Percentiles rank a stretch among this genome's conserved stretches.
phyloP scores from a whole-genome alignment of 2,888 invertebrate species.

The Clepsis dumicolana region DNA sequence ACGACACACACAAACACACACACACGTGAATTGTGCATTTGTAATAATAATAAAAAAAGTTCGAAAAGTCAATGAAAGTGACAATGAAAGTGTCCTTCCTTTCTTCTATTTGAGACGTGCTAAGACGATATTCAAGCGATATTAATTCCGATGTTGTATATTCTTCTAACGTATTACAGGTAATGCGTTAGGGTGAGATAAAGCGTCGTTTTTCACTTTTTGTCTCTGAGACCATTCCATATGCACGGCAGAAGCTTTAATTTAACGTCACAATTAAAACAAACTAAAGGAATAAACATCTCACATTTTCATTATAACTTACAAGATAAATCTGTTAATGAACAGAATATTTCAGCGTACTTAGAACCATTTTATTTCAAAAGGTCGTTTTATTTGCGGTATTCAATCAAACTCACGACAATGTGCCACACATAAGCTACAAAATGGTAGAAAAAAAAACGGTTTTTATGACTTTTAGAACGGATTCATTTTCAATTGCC shows the following conservation, averaged over 20 bases:
- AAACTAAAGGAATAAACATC: conserved; percentile 7
- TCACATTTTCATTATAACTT: conserved; percentile 5
- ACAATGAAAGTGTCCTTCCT: not conserved
- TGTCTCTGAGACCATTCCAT: too few relatives aligned
- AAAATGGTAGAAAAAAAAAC: not conserved
- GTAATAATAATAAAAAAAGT: conserved; percentile 11
- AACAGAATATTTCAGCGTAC: too few relatives aligned
- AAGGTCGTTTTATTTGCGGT: conserved; percentile 3
- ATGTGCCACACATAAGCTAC: not conserved
- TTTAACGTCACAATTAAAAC: too few relatives aligned
- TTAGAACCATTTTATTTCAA: not conserved
- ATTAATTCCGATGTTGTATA: too few relatives aligned
- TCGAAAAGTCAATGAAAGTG: conserved; percentile 3
- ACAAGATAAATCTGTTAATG: too few relatives aligned
- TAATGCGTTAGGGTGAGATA: too few relatives aligned
- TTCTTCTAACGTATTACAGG: too few relatives aligned
- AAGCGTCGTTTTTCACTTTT: too few relatives aligned
- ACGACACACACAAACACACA: conserved; percentile 68
- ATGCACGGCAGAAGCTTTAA: too few relatives aligned
- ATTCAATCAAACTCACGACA: conserved; percentile 2
- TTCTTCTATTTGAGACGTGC: not conserved
- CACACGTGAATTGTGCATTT: conserved; percentile 51
- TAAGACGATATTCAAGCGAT: not conserved
- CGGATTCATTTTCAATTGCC: not conserved
- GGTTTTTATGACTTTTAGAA: conserved; percentile 4